Percentiles rank a stretch among this genome's conserved stretches.
These are phyloP conservation scores for Acanthacorydalis orientalis DNA, from an alignment of 2,888 invertebrate species.

Conservation along the genomic window DNA sequence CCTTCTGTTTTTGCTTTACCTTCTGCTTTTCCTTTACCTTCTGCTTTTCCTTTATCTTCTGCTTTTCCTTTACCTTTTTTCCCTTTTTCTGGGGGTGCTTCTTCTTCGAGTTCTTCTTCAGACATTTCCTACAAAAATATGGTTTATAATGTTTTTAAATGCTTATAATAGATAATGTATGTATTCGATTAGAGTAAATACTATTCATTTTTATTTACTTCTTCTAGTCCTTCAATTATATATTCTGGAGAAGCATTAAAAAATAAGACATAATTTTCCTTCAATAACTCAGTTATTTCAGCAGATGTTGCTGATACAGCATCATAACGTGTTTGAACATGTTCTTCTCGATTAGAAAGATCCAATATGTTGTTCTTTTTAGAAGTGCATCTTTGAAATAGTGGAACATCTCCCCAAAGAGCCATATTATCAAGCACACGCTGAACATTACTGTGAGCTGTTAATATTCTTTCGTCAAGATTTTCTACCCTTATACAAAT, in stretches of 20 bases:
- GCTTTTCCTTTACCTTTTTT: slow-evolving; percentile 4
- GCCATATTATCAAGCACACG: slow-evolving; percentile 38
- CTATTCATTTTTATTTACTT: background rate
- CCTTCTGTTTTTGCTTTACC: slow-evolving; percentile 9
- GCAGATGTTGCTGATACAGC: slow-evolving; percentile 32
- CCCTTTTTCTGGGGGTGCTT: slow-evolving; percentile 12
- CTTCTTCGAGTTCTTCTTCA: slow-evolving; percentile 16
- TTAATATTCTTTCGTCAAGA: slow-evolving; percentile 48
- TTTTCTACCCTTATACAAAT: slow-evolving; percentile 51
- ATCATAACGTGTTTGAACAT: slow-evolving; percentile 33
- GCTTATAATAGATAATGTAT: background rate
- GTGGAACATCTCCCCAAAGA: slow-evolving; percentile 55
- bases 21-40: background rate
- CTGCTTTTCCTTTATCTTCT: slow-evolving; percentile 9
- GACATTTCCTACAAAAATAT: slow-evolving; percentile 5
- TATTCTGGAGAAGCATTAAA: slow-evolving; percentile 35
- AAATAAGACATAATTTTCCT: slow-evolving; percentile 49
- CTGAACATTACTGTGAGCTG: slow-evolving; percentile 48
- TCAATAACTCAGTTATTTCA: slow-evolving; percentile 38
- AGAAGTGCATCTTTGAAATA: slow-evolving; percentile 57
- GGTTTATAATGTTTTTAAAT: too few relatives aligned
- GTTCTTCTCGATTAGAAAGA: slow-evolving; percentile 34
- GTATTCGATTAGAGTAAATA: too few relatives aligned
- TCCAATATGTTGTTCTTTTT: slow-evolving; percentile 37
- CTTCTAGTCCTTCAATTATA: slow-evolving; percentile 1